A percentile compares a stretch with the other conserved stretches of the same genome.
phyloP scores from a whole-genome alignment of 2,113 vertebrate species.

The Calonectris borealis region DNA sequence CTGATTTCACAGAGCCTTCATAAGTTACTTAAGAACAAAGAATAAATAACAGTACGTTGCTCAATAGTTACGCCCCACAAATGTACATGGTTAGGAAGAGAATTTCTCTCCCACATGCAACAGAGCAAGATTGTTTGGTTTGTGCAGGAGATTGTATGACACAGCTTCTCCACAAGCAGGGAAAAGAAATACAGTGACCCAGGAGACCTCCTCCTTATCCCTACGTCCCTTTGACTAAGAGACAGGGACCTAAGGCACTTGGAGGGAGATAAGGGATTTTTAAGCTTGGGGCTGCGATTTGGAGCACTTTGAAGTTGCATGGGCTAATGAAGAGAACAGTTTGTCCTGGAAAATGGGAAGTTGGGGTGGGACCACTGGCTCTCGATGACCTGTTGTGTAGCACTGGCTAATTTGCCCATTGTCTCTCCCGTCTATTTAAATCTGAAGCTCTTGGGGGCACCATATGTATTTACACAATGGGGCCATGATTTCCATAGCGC shows the following conservation, averaged over 20 bases:
- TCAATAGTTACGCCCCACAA: not conserved
- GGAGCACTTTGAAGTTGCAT: not conserved
- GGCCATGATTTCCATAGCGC: conserved; percentile 9
- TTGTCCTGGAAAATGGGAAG: conserved; percentile 50
- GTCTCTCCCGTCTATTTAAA: conserved; percentile 4
- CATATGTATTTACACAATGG: conserved; percentile 34
- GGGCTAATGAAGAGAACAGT: conserved; percentile 1
- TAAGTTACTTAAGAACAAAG: not conserved
- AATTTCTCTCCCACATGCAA: not conserved
- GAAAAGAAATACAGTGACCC: not conserved
- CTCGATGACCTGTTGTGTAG: not conserved
- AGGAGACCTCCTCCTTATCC: not conserved
- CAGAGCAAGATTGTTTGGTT: not conserved
- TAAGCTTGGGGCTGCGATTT: not conserved
- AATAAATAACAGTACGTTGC: not conserved
- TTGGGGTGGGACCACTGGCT: conserved; percentile 18
- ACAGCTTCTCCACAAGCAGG: not conserved
- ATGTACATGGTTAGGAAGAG: not conserved
- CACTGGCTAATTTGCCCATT: conserved; percentile 17
- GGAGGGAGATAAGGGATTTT: not conserved
- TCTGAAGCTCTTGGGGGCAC: conserved; percentile 43
- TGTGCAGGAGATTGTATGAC: not conserved
- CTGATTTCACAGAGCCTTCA: not conserved
- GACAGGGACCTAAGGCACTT: not conserved
- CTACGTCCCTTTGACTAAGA: not conserved